Base-by-base conservation (phyloP, 2,888 invertebrate species). In the Tridacna gigas region DNA sequence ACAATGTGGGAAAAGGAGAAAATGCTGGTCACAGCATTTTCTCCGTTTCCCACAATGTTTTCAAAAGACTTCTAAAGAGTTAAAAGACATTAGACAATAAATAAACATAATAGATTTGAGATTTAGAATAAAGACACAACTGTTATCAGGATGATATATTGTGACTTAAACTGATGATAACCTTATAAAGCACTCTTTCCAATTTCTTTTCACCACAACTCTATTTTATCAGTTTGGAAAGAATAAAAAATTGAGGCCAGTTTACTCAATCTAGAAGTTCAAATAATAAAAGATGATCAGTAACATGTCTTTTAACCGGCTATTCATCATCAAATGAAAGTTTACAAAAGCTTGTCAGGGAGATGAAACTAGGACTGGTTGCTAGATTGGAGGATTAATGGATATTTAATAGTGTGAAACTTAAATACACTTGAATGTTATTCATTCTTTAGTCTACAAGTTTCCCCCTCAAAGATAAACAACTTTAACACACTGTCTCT, bases 371-470 rank as follows among this genome's bases (percentile, higher is more conserved):
- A 61, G 26, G 37, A 28, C 45, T 45, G 37, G 74, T 74, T 74
- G 74, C 74, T 74, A 74, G n/a, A 20, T 69, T 69, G 7, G n/a
- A 61, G 13, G 60, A 74, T 74, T 74, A 37, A 74, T 71, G 71
- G 71, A 22, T 71, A 71, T 71, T 71, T 71, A 22, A 71, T 71
- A 71, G 71, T 71, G 71, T 47, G 71, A 69, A 66, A 69, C 45
- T 69, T 45, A 69, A 69, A 69, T 69, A 69, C 37, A 71, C 63
- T 63, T 22, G 48, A 71, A 71, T 71, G 71, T 47, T 48, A 71
- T 71, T 47, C 45, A 71, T 71, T 71, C 71, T 71, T 71, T 71
- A 71, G 71, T 45, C 71, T 71, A 71, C 71, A 71, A 71, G 71
- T 71, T 71, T 71, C 25, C 71, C 48, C 48, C n/a, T 48, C 63